Evolutionary conservation across 2,888 invertebrate genomes (phyloP), one percentile per base, ranked within the genome.

Genomic region (Isotomurus palustris): DNA sequence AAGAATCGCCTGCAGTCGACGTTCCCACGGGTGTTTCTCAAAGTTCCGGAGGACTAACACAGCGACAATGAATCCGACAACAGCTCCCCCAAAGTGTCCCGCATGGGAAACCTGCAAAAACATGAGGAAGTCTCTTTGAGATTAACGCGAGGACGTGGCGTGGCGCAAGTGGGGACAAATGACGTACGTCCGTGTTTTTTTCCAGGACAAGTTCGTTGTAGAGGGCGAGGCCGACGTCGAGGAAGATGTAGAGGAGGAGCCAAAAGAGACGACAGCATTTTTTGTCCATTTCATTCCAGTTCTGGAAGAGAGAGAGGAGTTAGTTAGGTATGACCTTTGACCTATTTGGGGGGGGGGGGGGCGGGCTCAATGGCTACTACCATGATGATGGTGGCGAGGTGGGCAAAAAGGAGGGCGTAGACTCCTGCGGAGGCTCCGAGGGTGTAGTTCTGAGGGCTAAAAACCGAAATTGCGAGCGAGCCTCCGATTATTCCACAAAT

Each of bases 241-340:
- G 24, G n/a, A 6, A 21, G 14, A 45, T 53, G 41, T 53, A 53
- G 2, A 28, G 25, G 2, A 58, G 25, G 2, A 58, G 43, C 47
- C 47, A 58, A 48, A 53, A 47, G 2, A 58, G n/a, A 1, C 58
- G 52, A 29, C 58, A 53, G 48, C 45, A 53, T 25, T 58, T 58
- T 19, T 41, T 8, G 28, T 53, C 53, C 58, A 58, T 58, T 53
- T 58, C 47, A 40, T 44, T 22, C 58, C 58, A 58, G 32, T 58
- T 58, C 48, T 49, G 36, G 14, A 48, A 35, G 35, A 40, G 3
- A 3, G n/a, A 29, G 21, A 5, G 14, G 19, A 41, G 12, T 6
- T n/a, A 40, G 17, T 40, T 40, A 40, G 6, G 6, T 40, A 40
- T n/a, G n/a, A n/a, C n/a, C n/a, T n/a, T n/a, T n/a, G n/a, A n/a